Evolutionary conservation across 2,888 invertebrate genomes (phyloP), one percentile per base, ranked within the genome.

Genomic region (Isoperla grammatica): DNA sequence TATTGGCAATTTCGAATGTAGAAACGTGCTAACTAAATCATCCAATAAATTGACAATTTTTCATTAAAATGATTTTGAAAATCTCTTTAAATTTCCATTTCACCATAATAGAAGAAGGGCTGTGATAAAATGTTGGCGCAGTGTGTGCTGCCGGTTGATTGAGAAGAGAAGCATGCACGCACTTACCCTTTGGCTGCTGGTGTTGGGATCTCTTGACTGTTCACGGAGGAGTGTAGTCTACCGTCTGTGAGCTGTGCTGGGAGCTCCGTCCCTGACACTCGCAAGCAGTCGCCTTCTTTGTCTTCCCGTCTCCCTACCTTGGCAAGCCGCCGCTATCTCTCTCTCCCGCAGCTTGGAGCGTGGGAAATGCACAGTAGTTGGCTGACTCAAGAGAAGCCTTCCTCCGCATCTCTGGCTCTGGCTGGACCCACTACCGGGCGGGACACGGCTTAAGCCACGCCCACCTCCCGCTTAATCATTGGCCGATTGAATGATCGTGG

Each of bases 311-410:
- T 20, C 23, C 29, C 17, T 35, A 29, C 29, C 29, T 29, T 29
- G 29, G 29, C 29, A 29, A 13, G 63, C 67, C 74, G 74, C 74
- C 73, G 73, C 75, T 72, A 73, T 73, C 71, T 71, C 71, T 48
- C 50, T 35, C 74, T 68, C 70, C 73, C 73, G 75, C 75, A 76
- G 74, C 76, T 75, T 76, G 75, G 73, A 77, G 78, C 79, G 81
- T 81, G 81, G 80, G 81, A 81, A 81, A 78, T 80, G 80, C 78
- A 81, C 81, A 77, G 81, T 79, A 80, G 81, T 79, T 76, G 74
- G 46, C 54, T 53, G 74, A 39, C 54, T 53, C 11, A 73, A 74
- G 71, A 72, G 73, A 74, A 73, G 72, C 71, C 69, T 69, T 71
- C 71, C 69, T 68, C 66, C 67, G 67, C 70, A 67, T 68, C 69